Evolutionary conservation across 2,113 vertebrate genomes (phyloP), one percentile per base, ranked within the genome.

Genomic region (Petrocephalus microphthalmus): DNA sequence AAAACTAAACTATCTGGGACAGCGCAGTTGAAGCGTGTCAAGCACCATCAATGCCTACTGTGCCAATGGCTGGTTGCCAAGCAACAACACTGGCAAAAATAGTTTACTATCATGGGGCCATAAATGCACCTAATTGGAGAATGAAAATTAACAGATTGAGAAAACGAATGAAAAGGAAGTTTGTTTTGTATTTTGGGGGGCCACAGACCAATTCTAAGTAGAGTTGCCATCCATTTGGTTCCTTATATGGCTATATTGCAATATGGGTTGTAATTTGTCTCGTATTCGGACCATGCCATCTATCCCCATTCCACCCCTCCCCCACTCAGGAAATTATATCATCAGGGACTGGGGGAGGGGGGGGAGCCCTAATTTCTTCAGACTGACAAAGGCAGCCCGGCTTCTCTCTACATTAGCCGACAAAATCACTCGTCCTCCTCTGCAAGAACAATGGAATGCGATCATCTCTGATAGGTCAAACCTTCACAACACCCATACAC

Each of bases 61-160:
- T 92, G 90, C 91, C 91, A 91, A 87, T 86, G 54, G 83, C 91
- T 85, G 2, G 89, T 91, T 81, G 56, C 94, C 90, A 91, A 89
- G 92, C 22, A 57, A 94, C 57, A 2, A 86, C 88, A 91, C 90
- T 91, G 89, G 87, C 51, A 51, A 15, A 89, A 89, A 90, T 90
- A 93, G 93, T 93, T 89, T 89, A 84, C 87, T 84, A n/a, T 87
- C 54, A 88, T 89, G 88, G 88, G 37, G 64, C 56, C 84, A 88
- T 54, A 74, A 92, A 88, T 90, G 82, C 19, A 5, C 88, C 84
- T 89, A 83, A 52, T 71, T 53, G 60, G 89, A 51, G 47, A 37
- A 64, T 84, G 78, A 33, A 88, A 49, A 71, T 25, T 45, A 84
- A n/a, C 8, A 57, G 81, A 19, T 45, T 82, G 60, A 87, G 49